These are phyloP conservation scores for Calosoma granatense DNA, from an alignment of 1,140 invertebrate species.

Conservation along the genomic window DNA sequence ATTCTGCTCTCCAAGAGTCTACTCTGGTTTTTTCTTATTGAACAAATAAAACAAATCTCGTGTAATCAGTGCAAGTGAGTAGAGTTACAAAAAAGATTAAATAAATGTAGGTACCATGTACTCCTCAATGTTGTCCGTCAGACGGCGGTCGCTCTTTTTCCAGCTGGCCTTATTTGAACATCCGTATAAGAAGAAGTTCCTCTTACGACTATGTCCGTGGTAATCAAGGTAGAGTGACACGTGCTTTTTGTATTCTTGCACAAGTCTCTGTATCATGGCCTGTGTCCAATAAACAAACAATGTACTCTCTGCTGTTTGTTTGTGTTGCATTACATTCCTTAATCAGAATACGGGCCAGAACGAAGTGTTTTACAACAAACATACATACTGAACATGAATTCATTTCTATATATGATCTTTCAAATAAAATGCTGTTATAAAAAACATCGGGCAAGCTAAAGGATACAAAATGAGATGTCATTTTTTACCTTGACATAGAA, in stretches of 20 bases:
- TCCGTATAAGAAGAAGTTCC: conserved; percentile 85
- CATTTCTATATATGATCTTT: no score
- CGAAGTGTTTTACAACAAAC: no score
- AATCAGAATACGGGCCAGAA: background rate
- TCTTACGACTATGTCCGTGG: conserved; percentile 79
- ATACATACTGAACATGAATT: no score
- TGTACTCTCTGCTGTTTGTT: no score
- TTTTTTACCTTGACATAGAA: conserved; percentile 74
- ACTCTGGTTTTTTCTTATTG: no score
- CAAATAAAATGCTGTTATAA: no score
- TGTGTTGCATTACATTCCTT: background rate
- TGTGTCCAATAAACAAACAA: conserved; percentile 24
- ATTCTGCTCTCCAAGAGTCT: no score
- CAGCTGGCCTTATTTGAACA: conserved; percentile 61
- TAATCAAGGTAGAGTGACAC: conserved; percentile 77
- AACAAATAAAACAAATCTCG: no score
- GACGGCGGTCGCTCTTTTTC: conserved; percentile 43
- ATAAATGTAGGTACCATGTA: conserved; percentile 56
- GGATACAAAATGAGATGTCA: no score
- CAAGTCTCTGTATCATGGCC: conserved; percentile 54
- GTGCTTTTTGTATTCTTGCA: conserved; percentile 44
- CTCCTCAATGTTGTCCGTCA: conserved; percentile 45
- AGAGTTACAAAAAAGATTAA: no score
- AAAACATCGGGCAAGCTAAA: no score
- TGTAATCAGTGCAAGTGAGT: no score